These are phyloP conservation scores for Amphiduros pacificus DNA, from an alignment of 2,888 invertebrate species.

Conservation along the genomic window DNA sequence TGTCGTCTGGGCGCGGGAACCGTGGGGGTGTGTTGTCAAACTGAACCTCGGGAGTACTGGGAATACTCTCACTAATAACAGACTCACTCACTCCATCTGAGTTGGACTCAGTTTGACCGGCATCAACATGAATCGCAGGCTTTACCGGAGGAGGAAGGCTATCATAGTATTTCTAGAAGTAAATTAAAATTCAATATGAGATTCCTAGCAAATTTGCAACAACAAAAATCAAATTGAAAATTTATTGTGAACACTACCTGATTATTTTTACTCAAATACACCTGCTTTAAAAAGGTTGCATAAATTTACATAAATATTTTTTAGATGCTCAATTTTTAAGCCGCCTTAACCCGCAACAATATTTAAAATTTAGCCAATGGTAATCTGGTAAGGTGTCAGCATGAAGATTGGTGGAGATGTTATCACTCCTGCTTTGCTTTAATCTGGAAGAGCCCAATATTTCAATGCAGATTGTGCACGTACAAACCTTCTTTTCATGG, in stretches of 20 bases:
- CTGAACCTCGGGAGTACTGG: constrained; percentile 26
- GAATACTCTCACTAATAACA: constrained; percentile 25
- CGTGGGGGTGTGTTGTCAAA: constrained; percentile 10
- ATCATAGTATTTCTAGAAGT: background rate
- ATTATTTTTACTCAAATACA: no score
- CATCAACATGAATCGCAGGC: constrained; percentile 4
- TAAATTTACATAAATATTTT: no score
- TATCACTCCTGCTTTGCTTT: no score
- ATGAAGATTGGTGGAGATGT: no score
- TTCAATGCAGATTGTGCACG: no score
- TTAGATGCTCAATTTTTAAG: no score
- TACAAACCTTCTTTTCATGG: constrained; percentile 37
- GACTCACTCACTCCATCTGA: constrained; percentile 16
- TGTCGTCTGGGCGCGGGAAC: background rate
- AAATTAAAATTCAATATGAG: background rate
- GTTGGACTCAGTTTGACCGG: background rate
- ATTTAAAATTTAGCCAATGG: no score
- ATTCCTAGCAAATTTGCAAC: background rate
- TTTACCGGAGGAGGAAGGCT: constrained; percentile 4
- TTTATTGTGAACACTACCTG: no score
- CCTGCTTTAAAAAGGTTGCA: no score
- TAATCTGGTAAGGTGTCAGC: no score
- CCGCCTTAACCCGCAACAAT: no score
- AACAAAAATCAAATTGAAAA: constrained; percentile 9
- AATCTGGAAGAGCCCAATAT: no score